Evolutionary conservation across 2,888 invertebrate species (phyloP).

Genomic region (Crematogaster levior): DNA sequence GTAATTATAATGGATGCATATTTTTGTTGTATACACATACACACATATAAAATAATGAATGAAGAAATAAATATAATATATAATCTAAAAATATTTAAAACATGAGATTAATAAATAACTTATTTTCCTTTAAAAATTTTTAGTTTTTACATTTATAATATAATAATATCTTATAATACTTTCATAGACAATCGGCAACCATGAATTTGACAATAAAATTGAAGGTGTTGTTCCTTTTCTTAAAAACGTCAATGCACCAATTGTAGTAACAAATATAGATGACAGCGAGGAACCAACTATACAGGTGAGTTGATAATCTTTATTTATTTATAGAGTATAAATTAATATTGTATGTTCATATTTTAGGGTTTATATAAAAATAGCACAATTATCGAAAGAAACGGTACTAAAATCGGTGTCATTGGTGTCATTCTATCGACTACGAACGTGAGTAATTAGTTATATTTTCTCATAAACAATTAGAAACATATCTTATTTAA

Average conservation of each 20-base stretch:
- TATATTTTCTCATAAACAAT: neutral
- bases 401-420: slow-evolving; percentile 90
- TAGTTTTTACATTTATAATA: neutral
- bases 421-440: slow-evolving; percentile 92
- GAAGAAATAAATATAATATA: neutral
- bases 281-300: slow-evolving; percentile 89
- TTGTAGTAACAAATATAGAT: slow-evolving; percentile 93
- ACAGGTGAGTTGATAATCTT: slow-evolving; percentile 68
- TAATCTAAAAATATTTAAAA: neutral
- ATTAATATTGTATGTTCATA: neutral
- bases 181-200: slow-evolving; percentile 92
- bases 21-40: neutral
- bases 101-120: neutral
- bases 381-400: slow-evolving; percentile 88
- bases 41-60: neutral
- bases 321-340: neutral
- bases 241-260: slow-evolving; percentile 88
- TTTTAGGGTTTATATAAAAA: slow-evolving; percentile 88
- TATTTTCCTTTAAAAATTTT: slow-evolving; percentile 1
- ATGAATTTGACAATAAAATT: slow-evolving; percentile 94
- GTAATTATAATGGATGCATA: slow-evolving; percentile 84
- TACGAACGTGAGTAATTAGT: slow-evolving; percentile 87
- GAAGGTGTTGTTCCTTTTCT: slow-evolving; percentile 91
- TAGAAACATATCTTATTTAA: neutral
- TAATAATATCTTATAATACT: neutral